A percentile compares a stretch with the other conserved stretches of the same genome.
Conservation (phyloP, 2,888 invertebrate species). For the Drosophila vallismaia region DNA sequence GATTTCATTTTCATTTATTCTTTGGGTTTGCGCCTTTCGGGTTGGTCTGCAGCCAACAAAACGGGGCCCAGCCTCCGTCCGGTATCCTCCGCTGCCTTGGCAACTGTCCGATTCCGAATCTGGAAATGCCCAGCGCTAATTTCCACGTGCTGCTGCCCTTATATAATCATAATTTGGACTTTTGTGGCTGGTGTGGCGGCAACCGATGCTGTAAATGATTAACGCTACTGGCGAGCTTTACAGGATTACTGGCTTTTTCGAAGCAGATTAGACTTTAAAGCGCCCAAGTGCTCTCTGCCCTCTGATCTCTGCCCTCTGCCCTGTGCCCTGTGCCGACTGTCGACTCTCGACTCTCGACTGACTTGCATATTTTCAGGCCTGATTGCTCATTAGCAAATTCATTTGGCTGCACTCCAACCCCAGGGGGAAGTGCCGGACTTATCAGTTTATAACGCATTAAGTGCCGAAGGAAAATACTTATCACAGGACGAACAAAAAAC, state of each 20-base stretch:
- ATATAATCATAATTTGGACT: constrained; percentile 70
- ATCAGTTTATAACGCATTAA: constrained; percentile 35
- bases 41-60: constrained; percentile 60
- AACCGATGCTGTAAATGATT: constrained; percentile 64
- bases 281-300: constrained; percentile 2
- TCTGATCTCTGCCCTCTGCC: constrained; percentile 1
- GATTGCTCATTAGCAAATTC: constrained; percentile 76
- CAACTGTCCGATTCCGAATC: constrained; percentile 45
- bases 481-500: neutral
- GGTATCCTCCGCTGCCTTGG: constrained; percentile 53
- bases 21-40: constrained; percentile 32
- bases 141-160: constrained; percentile 54
- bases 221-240: constrained; percentile 46
- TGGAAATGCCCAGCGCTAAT: constrained; percentile 48
- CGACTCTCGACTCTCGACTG: constrained; percentile 3
- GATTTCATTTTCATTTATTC: constrained; percentile 44
- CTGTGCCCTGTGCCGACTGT: too few species aligned
- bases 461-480: constrained; percentile 15
- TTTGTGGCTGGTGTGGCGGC: constrained; percentile 46
- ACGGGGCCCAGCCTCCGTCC: constrained; percentile 5
- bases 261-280: constrained; percentile 25
- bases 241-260: neutral
- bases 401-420: constrained; percentile 72
- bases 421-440: constrained; percentile 27
- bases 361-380: constrained; percentile 63